Evolutionary conservation across 2,113 vertebrate genomes (phyloP).

Genomic region (Lanius collurio): DNA sequence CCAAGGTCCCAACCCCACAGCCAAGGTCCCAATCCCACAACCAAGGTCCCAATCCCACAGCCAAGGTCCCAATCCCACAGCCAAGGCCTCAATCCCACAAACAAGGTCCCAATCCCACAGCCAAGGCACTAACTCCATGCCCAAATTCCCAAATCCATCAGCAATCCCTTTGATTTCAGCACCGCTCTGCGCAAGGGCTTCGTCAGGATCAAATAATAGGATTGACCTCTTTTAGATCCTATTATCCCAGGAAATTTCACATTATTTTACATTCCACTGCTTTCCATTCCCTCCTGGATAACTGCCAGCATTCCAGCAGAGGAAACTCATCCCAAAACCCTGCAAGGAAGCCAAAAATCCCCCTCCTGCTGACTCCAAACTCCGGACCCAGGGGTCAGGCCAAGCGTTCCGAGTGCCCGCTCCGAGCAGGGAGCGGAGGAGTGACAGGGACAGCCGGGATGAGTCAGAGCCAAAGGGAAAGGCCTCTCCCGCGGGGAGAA

Average conservation of each 20-base stretch:
- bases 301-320: not conserved
- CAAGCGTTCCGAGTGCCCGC: not conserved
- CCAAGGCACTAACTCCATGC: rapidly evolving
- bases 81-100: not conserved
- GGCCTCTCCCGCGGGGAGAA: not conserved
- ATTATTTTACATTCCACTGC: not conserved
- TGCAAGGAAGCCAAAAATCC: not conserved
- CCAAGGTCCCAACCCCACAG: rapidly evolving
- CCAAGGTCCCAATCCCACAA: not conserved
- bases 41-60: rapidly evolving
- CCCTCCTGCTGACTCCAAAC: not conserved
- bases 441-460: not conserved
- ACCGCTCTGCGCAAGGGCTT: rapidly evolving
- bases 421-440: too few species aligned
- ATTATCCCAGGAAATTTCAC: not conserved
- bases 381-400: not conserved
- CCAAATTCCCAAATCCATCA: rapidly evolving
- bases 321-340: not conserved
- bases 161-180: not conserved
- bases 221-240: not conserved
- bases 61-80: rapidly evolving
- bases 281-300: not conserved
- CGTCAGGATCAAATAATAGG: rapidly evolving
- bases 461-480: not conserved
- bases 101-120: rapidly evolving